Evolutionary conservation across 2,113 vertebrate genomes (phyloP), one percentile per base, ranked within the genome.

Genomic region (Thunnus maccoyii): DNA sequence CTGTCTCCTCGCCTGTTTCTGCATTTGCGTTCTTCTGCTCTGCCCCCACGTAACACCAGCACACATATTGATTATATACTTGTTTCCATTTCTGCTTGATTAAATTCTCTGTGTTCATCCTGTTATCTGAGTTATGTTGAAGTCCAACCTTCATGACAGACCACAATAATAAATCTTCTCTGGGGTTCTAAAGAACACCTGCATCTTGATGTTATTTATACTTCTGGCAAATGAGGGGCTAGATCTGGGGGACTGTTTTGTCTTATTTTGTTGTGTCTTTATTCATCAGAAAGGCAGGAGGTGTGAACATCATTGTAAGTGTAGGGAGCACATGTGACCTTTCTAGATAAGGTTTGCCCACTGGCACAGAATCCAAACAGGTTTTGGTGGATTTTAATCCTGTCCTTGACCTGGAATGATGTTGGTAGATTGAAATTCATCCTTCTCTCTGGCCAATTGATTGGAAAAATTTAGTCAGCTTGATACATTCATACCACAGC

Each of bases 71-170:
- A 79, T 85, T 67, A 76, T 57, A 79, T 62, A 79, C 79, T 66
- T 80, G 58, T 25, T 78, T 62, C 52, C 58, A 61, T 50, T 80
- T 87, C 64, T 76, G 78, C 78, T 36, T 78, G 73, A 70, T 70
- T 89, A 51, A 73, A 69, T 56, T 7, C 20, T 67, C 16, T 2
- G 25, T 68, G 67, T 71, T 72, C 51, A 80, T 80, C 46, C 54
- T 74, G 41, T 65, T 76, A 73, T 77, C 12, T 6, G 10, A 54
- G 25, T 67, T 65, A 48, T 52, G 20, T 15, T 68, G n/a, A 62
- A 17, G 14, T 54, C 14, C 46, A 13, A 14, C 73, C 60, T 60
- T 64, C 65, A 44, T 46, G 48, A 69, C 27, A 41, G 47, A 16
- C 32, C 3, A 47, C 41, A 69, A 3, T 58, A 30, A 83, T 71